These are phyloP conservation scores for Corythornis vintsioides DNA, from an alignment of 2,113 vertebrate genomes.

Conservation along the genomic window DNA sequence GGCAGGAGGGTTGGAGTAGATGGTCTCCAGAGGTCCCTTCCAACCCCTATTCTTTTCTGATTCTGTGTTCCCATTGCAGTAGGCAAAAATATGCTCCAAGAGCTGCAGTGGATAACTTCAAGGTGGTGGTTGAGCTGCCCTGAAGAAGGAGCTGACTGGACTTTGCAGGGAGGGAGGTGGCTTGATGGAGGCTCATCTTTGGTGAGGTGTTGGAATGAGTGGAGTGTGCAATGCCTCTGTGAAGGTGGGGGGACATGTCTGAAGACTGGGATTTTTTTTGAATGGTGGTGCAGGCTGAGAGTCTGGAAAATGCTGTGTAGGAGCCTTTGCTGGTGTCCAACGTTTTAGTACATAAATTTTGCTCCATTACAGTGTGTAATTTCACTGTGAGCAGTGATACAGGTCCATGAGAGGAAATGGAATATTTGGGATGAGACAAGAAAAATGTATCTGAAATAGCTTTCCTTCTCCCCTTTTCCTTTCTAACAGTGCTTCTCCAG, in stretches of 20 bases:
- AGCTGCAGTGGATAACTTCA: background rate
- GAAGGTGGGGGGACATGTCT: background rate
- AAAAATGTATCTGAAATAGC: background rate
- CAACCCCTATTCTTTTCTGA: too few relatives aligned
- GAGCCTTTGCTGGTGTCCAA: background rate
- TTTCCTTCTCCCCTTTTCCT: background rate
- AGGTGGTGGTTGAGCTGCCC: background rate
- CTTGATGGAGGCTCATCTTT: background rate
- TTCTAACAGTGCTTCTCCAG: background rate
- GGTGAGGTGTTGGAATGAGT: background rate
- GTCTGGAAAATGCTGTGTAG: background rate
- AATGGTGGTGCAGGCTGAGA: background rate
- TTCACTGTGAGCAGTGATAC: fast-evolving
- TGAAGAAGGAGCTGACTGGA: background rate
- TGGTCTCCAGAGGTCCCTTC: too few relatives aligned
- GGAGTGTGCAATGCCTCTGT: background rate
- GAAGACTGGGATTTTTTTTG: background rate
- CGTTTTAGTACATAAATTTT: fast-evolving
- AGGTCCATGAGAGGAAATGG: background rate
- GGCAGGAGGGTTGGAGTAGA: too few relatives aligned
- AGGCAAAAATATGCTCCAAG: background rate
- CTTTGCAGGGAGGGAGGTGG: background rate
- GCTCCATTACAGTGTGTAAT: fast-evolving
- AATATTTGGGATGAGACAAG: background rate
- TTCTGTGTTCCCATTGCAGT: background rate